phyloP scores from a whole-genome alignment of 1,140 invertebrate genomes.

The Drosophila kanapiae region DNA sequence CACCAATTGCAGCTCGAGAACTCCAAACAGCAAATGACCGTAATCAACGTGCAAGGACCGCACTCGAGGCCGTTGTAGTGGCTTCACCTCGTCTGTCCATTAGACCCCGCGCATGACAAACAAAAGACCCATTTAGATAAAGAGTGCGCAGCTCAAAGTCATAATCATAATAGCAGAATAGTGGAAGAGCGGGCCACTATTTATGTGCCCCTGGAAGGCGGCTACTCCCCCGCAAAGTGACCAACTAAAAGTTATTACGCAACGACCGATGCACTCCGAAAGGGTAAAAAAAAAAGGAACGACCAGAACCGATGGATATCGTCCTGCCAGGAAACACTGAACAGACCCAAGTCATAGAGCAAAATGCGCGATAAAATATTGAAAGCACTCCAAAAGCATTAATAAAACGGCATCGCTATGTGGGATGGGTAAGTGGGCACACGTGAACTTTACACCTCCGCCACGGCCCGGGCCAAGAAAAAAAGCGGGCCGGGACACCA shows the following conservation, averaged over 20 bases:
- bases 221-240: slow-evolving; percentile 39
- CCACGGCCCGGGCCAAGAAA: slow-evolving; percentile 31
- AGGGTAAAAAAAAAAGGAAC: slow-evolving; percentile 38
- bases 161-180: slow-evolving; percentile 72
- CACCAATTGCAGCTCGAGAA: slow-evolving; percentile 29
- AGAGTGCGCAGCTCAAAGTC: slow-evolving; percentile 66
- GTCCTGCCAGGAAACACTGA: slow-evolving; percentile 37
- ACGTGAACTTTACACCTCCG: slow-evolving; percentile 80
- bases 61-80: slow-evolving; percentile 11
- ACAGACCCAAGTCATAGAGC: slow-evolving; percentile 53
- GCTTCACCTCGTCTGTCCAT: slow-evolving; percentile 68
- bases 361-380: slow-evolving; percentile 79
- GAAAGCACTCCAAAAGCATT: slow-evolving; percentile 83
- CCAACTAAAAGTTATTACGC: slow-evolving; percentile 80
- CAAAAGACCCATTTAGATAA: slow-evolving; percentile 83
- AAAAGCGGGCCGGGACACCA: slow-evolving; percentile 6
- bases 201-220: slow-evolving; percentile 45
- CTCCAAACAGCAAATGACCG: slow-evolving; percentile 51
- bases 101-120: slow-evolving; percentile 56
- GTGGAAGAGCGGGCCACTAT: slow-evolving; percentile 46
- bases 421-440: slow-evolving; percentile 76
- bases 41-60: slow-evolving; percentile 48
- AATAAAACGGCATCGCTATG: slow-evolving; percentile 60
- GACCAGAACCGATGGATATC: slow-evolving; percentile 57
- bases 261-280: slow-evolving; percentile 68